phyloP scores from a whole-genome alignment of 2,797 vertebrate species.

The Pyrocephalus nanus region DNA sequence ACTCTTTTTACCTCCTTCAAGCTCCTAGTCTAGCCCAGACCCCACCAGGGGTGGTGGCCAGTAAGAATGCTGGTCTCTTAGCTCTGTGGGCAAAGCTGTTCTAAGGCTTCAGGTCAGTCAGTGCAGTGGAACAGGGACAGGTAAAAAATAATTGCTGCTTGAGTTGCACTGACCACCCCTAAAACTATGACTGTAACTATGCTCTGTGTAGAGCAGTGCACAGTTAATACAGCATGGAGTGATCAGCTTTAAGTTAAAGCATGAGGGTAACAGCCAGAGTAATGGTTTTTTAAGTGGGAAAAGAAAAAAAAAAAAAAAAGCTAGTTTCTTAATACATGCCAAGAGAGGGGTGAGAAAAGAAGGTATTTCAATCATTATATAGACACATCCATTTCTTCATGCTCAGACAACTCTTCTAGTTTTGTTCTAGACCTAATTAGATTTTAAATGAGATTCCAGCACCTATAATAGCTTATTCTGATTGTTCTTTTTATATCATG shows the following conservation, averaged over 20 bases:
- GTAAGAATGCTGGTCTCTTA: not conserved
- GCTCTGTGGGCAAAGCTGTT: not conserved
- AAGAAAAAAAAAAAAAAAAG: not conserved
- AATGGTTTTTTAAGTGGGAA: not conserved
- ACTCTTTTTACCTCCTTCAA: not conserved
- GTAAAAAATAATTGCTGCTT: not conserved
- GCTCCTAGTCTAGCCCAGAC: not conserved
- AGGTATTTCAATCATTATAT: slow-evolving; percentile 29
- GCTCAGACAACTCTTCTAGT: slow-evolving; percentile 66
- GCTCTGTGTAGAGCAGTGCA: not conserved
- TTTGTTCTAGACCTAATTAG: slow-evolving; percentile 78
- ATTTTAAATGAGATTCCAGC: slow-evolving; percentile 80
- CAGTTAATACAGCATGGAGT: not conserved
- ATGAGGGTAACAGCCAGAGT: not conserved
- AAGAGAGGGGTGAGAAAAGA: slow-evolving; percentile 27
- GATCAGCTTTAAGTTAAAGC: not conserved
- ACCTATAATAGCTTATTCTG: slow-evolving; percentile 80
- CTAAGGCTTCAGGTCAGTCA: not conserved
- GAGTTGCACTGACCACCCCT: not conserved
- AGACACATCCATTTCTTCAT: slow-evolving; percentile 69
- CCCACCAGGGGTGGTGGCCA: not conserved
- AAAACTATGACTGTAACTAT: not conserved
- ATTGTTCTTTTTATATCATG: slow-evolving; percentile 80
- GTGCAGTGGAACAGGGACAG: not conserved
- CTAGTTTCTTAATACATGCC: not conserved